phyloP scores from a whole-genome alignment of 2,888 invertebrate genomes.

The Yponomeuta malinellus region DNA sequence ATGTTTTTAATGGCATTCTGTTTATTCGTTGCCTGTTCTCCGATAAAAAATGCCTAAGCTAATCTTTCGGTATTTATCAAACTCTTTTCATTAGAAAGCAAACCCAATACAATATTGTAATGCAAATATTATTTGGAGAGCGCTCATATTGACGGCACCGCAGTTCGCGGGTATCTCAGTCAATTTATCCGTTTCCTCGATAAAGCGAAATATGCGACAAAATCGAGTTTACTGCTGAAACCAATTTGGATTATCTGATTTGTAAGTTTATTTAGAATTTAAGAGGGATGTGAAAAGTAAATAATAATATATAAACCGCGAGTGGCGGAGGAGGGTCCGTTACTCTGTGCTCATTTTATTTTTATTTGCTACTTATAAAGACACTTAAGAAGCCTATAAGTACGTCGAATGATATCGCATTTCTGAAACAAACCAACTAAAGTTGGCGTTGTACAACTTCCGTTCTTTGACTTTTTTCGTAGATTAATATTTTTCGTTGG shows the following conservation, averaged over 20 bases:
- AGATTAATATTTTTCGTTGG: too few relatives aligned
- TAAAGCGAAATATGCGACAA: conserved; percentile 68
- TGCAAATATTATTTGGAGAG: conserved; percentile 7
- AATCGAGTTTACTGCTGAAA: conserved; percentile 71
- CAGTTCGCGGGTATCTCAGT: conserved; percentile 43
- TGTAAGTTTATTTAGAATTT: conserved; percentile 51
- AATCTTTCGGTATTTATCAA: background rate
- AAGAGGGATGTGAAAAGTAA: conserved; percentile 6
- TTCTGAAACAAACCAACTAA: too few relatives aligned
- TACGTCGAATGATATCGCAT: too few relatives aligned
- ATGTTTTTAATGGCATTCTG: too few relatives aligned
- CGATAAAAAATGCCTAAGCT: background rate
- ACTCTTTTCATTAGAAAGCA: background rate
- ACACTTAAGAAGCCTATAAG: too few relatives aligned
- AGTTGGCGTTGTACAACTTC: too few relatives aligned
- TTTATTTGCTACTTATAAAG: too few relatives aligned
- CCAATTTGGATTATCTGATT: conserved; percentile 73
- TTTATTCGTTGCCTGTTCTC: too few relatives aligned
- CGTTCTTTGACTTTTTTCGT: too few relatives aligned
- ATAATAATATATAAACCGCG: background rate
- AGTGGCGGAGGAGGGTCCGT: background rate
- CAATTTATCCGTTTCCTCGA: conserved; percentile 67
- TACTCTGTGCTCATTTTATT: background rate
- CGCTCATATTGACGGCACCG: background rate
- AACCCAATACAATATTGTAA: background rate